phyloP scores from a whole-genome alignment of 2,888 invertebrate species.

The Erebia palarica region DNA sequence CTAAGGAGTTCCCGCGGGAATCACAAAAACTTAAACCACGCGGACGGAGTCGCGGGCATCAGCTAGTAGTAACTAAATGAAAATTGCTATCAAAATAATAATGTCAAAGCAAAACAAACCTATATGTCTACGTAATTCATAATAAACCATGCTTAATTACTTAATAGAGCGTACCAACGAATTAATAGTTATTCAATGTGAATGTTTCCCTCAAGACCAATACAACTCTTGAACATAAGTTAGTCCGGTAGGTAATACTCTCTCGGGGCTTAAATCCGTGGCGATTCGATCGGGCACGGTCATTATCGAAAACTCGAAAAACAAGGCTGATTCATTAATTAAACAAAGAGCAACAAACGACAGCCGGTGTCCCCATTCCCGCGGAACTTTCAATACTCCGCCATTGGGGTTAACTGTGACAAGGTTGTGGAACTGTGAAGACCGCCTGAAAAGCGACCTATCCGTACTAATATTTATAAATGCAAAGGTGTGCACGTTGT shows the following conservation, averaged over 20 bases:
- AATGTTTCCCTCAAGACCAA: constrained; percentile 19
- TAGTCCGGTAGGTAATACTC: constrained; percentile 16
- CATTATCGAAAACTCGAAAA: constrained; percentile 41
- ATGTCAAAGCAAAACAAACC: not conserved
- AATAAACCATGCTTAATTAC: not conserved
- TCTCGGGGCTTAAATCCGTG: constrained; percentile 27
- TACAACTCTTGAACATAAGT: constrained; percentile 22
- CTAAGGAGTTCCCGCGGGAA: no score
- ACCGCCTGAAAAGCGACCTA: constrained; percentile 66
- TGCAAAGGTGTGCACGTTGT: no score
- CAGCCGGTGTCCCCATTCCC: constrained; percentile 64
- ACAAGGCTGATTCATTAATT: constrained; percentile 57
- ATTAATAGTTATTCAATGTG: not conserved
- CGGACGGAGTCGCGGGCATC: no score
- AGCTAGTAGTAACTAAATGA: no score
- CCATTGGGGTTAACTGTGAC: constrained; percentile 73
- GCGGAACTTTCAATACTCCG: constrained; percentile 68
- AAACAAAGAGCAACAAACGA: constrained; percentile 58
- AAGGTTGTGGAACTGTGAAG: constrained; percentile 61
- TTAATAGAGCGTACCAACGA: not conserved
- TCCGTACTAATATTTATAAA: no score
- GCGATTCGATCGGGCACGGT: constrained; percentile 33
- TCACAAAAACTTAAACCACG: no score
- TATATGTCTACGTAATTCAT: not conserved
- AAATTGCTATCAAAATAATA: not conserved